Base-by-base conservation (phyloP, 2,113 vertebrate genomes). In the Phalacrocorax brasilianus region DNA sequence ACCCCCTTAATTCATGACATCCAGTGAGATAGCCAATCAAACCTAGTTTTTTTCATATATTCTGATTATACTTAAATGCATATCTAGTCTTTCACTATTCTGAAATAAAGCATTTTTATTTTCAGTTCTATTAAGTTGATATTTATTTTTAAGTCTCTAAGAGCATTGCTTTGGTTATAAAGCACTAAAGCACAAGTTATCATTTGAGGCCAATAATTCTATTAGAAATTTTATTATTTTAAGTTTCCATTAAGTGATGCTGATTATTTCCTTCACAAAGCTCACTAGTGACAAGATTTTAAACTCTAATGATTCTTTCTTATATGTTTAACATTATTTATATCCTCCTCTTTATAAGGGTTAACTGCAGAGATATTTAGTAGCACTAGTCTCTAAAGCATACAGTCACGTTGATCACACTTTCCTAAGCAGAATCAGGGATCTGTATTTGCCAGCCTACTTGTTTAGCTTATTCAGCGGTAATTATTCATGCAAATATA, bases 401-500 rank as follows among this genome's bases (percentile, higher is more conserved):
- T 68, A 28, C 72, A 95, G 86, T 42, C 84, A 93, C 40, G 70
- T 58, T 53, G 70, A 89, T 47, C 45, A 75, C 14, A 22, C 49
- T 88, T 95, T 79, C 22, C 58, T 44, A 58, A 79, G 67, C 19
- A 91, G 68, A 90, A 82, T n/a, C 22, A 80, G 68, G 26, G 91
- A 92, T 56, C 71, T 89, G 66, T 56, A 83, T 35, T 88, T 91
- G 52, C 71, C 73, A 96, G 42, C 42, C 75, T 59, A 42, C 35
- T 91, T 89, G 58, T 88, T 72, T 78, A 78, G 74, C 55, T 85
- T 85, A 72, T 79, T 73, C 33, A 53, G 49, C 9, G 58, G 38
- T 91, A 71, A 93, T 92, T 95, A 92, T 76, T 94, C 82, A 82
- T 76, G 94, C 68, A 96, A 95, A 92, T 91, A 88, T 63, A 81